Evolutionary conservation across 2,888 invertebrate species (phyloP), one percentile per base, ranked within the genome.

Genomic region (Matsumyia berberina): DNA sequence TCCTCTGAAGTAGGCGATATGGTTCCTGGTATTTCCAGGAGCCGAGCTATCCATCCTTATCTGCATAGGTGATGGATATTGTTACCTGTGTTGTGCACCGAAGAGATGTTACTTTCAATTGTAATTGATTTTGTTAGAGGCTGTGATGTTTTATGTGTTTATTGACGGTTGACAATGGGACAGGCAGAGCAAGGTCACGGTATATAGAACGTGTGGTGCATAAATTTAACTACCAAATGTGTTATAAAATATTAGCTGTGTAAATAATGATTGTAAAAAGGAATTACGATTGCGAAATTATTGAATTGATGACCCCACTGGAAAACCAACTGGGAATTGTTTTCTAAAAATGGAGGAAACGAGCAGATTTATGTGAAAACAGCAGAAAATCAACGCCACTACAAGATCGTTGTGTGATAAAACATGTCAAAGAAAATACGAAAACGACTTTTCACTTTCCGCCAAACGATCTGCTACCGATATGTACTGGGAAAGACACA

Each of bases 1-100:
- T 46, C 58, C 72, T 77, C 39, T 77, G 77, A 77, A 66, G 72
- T 44, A 82, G 64, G 51, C 49, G 60, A 66, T n/a, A n/a, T 49
- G 15, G 19, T 74, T 37, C 24, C 17, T 31, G 66, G 77, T 58
- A 69, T 77, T 67, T 67, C 60, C 67, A 67, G 58, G 67, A 76
- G 76, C 77, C 12, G 31, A 9, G 17, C 39, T 66, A 53, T n/a
- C 55, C 29, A 49, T 35, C 24, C 12, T 15, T 49, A 39, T 37
- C 24, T 35, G 35, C 15, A 35, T 49, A 29, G 4, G 46, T 15
- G 17, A n/a, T 51, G 8, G 3, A 6, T 12, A 55, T 49, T 58
- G 42, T 37, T 79, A 72, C 72, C 78, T 58, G 64, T 24, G 15
- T 12, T 39, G n/a, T 2, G 29, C 15, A 55, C 11, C 17, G 42